Evolutionary conservation across 37 sponge, comb jelly and placozoan species (phyloP), one percentile per base, ranked within the genome.

Genomic region (Diacarnus erythraeanus): DNA sequence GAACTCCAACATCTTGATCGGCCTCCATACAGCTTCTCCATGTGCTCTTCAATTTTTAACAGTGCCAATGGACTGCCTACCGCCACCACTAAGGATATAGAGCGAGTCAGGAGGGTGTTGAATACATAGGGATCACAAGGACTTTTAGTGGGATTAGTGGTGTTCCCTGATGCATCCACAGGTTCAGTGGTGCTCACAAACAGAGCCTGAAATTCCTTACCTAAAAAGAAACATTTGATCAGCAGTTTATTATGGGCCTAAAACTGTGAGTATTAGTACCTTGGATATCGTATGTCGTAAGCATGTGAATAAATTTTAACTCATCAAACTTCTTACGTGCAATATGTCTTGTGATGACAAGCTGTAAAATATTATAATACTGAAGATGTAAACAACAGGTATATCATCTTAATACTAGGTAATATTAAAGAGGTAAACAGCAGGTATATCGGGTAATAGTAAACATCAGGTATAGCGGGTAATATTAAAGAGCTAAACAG

Each of bases 91-190:
- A 92, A 78, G 21, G 85, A 84, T 63, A 84, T 65, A 26, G 92
- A 69, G 6, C 92, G 36, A 23, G 92, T 92, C 43, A 92, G 75
- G 40, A 80, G 82, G 21, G 92, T 92, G 73, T 92, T 92, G 67
- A 92, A 92, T 0, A 92, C 85, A 80, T 42, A 80, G n/a, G 38
- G 76, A 41, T 87, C 80, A 72, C 92, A 92, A 0, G 77, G 66
- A 37, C 92, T 92, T 77, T 92, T 92, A 2, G 84, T 83, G 36
- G 88, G 92, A 43, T 92, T 83, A 15, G 33, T 56, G 12, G 88
- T 71, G 18, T 43, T 58, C 0, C 85, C 88, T 42, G 57, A 17
- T 30, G 23, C 12, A 42, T 60, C 15, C 18, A 76, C 43, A 3
- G 88, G 78, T 38, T 92, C 92, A 39, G 47, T 27, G 25, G 92